These are phyloP conservation scores for Formicarius rufipectus DNA, from an alignment of 2,113 vertebrate species.

Conservation along the genomic window DNA sequence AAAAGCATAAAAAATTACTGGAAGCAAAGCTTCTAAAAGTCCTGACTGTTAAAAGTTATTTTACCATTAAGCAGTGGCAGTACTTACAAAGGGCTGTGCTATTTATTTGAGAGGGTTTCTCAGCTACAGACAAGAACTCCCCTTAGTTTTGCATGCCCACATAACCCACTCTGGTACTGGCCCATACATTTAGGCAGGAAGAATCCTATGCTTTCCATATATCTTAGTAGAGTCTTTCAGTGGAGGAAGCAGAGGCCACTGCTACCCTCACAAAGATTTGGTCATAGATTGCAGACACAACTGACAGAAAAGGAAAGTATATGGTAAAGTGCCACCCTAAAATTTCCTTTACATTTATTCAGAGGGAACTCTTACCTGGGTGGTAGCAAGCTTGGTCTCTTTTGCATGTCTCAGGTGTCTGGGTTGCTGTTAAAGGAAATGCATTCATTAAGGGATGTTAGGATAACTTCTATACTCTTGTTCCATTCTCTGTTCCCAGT, in stretches of 20 bases:
- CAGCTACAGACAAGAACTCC: neutral
- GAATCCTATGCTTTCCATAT: neutral
- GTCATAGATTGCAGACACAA: neutral
- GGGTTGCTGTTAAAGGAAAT: neutral
- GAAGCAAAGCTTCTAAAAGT: neutral
- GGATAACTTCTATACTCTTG: neutral
- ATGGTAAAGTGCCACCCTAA: fast-evolving
- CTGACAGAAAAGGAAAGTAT: neutral
- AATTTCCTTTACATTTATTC: neutral
- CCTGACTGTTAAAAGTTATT: neutral
- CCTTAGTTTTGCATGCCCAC: fast-evolving
- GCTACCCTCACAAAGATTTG: neutral
- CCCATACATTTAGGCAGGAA: neutral
- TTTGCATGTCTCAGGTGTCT: neutral
- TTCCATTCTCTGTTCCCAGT: neutral
- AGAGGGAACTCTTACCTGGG: neutral
- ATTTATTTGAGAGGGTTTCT: neutral
- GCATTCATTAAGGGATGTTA: neutral
- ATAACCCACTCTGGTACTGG: neutral
- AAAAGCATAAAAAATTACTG: neutral
- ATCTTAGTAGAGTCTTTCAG: neutral
- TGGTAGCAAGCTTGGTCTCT: neutral
- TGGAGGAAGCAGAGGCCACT: fast-evolving
- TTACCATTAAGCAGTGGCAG: neutral
- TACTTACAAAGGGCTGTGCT: neutral